These are phyloP conservation scores for Leptodactylus fallax DNA, from an alignment of 2,797 vertebrate species.

Conservation along the genomic window DNA sequence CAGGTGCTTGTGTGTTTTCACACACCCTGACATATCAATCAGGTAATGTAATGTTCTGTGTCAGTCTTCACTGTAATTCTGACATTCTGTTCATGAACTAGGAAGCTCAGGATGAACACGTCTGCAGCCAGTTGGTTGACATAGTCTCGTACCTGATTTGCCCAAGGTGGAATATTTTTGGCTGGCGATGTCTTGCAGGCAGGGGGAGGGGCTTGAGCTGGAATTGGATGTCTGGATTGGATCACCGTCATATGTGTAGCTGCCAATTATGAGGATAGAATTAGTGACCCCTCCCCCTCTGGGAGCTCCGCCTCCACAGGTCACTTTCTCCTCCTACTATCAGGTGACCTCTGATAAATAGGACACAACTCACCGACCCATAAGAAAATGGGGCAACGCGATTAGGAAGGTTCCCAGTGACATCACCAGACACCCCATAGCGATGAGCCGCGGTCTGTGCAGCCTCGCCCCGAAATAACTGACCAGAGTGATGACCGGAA, in stretches of 20 bases:
- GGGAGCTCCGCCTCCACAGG: background rate
- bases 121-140: no score
- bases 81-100: no score
- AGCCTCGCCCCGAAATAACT: constrained; percentile 95
- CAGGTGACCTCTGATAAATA: no score
- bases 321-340: background rate
- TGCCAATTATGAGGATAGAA: constrained; percentile 65
- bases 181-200: constrained; percentile 70
- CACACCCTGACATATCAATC: no score
- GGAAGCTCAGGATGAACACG: no score
- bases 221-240: constrained; percentile 82
- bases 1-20: no score
- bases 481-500: constrained; percentile 91
- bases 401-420: constrained; percentile 89
- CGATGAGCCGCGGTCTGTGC: constrained; percentile 90
- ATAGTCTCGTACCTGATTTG: background rate
- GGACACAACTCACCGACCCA: constrained; percentile 81
- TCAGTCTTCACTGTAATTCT: no score
- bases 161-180: background rate
- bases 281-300: background rate
- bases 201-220: constrained; percentile 78
- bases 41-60: no score
- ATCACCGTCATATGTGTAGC: constrained; percentile 84
- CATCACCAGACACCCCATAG: constrained; percentile 89
- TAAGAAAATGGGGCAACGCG: constrained; percentile 90